Evolutionary conservation across 2,113 vertebrate species (phyloP), one percentile per base, ranked within the genome.

Genomic region (Lanius collurio): DNA sequence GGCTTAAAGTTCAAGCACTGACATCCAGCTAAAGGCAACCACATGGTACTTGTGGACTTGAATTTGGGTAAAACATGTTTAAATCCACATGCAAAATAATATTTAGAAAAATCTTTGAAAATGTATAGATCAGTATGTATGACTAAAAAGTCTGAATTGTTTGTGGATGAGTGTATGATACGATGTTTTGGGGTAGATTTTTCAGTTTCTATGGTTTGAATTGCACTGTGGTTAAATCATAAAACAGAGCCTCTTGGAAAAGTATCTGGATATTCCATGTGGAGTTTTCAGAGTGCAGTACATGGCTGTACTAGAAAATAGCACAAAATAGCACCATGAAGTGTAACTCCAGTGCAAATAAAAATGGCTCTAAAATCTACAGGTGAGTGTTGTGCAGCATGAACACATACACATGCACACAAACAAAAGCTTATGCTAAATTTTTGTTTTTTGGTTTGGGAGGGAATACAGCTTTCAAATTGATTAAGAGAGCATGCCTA

Each of bases 1-100:
- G 68, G 23, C 52, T 83, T 82, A 73, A 74, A 92, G 79, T 95
- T 97, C 92, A 96, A 92, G 64, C n/a, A 68, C 67, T 15, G 71
- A 83, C 73, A 92, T 81, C 63, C 63, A 92, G 35, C 59, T 93
- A 88, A 92, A 96, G 83, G 64, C 39, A 94, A 83, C 67, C 83
- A 87, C 76, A 83, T 80, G 79, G 52, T 76, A 64, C 59, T 70
- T 92, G 79, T 42, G 85, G 79, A 56, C 59, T 39, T 86, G 71
- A 74, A 87, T 83, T 95, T 83, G 30, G 16, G 10, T 35, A 71
- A 91, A 82, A 64, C 9, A 7, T 83, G 33, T 70, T 83, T 67
- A 88, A 94, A 59, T 77, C n/a, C 89, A 67, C 21, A 27, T 8
- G 42, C 5, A 90, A 83, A 83, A 19, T 16, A 88, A 17, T 53